These are phyloP conservation scores for Conomelus anceps DNA, from an alignment of 2,888 invertebrate species.

Conservation along the genomic window DNA sequence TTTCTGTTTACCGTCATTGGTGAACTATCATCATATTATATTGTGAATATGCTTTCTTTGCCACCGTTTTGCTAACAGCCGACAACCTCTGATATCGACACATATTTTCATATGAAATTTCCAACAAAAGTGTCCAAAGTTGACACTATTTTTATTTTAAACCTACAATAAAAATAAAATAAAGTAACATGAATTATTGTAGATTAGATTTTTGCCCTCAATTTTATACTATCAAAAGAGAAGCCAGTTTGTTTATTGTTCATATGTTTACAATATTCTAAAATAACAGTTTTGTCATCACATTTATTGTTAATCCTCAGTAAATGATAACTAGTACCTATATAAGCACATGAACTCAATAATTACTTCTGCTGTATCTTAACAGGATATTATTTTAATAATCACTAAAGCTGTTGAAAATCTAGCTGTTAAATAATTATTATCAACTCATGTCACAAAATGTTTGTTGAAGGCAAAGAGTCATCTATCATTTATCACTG, in stretches of 20 bases:
- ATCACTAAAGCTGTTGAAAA: background rate
- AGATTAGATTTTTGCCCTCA: background rate
- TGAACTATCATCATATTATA: background rate
- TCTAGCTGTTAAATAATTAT: background rate
- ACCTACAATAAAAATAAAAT: no score
- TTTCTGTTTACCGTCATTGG: background rate
- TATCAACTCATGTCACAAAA: background rate
- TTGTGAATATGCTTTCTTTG: background rate
- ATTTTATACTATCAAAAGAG: background rate
- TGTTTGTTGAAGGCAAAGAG: background rate
- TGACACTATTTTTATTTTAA: background rate
- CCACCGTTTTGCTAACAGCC: background rate
- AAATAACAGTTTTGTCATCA: background rate
- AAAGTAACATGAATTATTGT: background rate
- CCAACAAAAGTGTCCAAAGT: background rate
- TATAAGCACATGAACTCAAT: background rate
- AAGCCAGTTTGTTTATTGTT: constrained; percentile 1
- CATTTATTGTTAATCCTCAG: background rate
- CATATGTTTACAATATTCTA: background rate
- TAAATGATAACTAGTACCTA: background rate
- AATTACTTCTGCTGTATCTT: background rate
- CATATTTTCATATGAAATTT: background rate
- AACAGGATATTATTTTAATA: background rate
- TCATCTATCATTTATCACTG: background rate
- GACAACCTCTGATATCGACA: background rate